Base-by-base conservation (phyloP, 1,140 invertebrate genomes). In the Plectrocnemia conspersa region DNA sequence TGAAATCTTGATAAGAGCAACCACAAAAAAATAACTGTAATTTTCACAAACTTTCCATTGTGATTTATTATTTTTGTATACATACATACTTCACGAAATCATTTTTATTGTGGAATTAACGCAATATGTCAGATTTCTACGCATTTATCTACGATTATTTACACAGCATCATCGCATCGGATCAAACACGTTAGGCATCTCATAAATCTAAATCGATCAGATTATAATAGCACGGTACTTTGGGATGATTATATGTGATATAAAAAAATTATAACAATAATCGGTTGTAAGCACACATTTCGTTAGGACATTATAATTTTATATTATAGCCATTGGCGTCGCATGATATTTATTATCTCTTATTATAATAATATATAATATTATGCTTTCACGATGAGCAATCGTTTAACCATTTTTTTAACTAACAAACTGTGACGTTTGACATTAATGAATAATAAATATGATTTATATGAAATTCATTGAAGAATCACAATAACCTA, bases 201-300 rank as follows among this genome's bases (percentile, higher is more conserved):
- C 47, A 50, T 50, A 50, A 50, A 50, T 50, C 47, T 50, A 21
- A 50, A 50, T 50, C 47, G 47, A 50, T 50, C 47, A 38, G 33
- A 50, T 50, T 50, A 50, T 50, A 50, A 50, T 50, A 50, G 47
- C 32, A 50, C 35, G 47, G 13, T 50, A 15, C 33, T 38, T 25
- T 11, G 13, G 47, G 47, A 50, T 50, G 47, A 50, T 50, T 50
- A 50, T 50, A 45, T 45, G 25, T 50, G 47, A 16, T 11, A 50
- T 38, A 50, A 50, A 50, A 50, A 50, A 24, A 24, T 50, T 50
- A 50, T 50, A 50, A 50, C 47, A 50, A 50, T 50, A 50, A 50
- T 50, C 47, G 33, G 27, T 24, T 18, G 32, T 38, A 24, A 38
- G 47, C 47, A 29, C n/a, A 18, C 47, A 32, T 50, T 19, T 50